Evolutionary conservation across 2,888 invertebrate species (phyloP).

Genomic region (Ceramica pisi): DNA sequence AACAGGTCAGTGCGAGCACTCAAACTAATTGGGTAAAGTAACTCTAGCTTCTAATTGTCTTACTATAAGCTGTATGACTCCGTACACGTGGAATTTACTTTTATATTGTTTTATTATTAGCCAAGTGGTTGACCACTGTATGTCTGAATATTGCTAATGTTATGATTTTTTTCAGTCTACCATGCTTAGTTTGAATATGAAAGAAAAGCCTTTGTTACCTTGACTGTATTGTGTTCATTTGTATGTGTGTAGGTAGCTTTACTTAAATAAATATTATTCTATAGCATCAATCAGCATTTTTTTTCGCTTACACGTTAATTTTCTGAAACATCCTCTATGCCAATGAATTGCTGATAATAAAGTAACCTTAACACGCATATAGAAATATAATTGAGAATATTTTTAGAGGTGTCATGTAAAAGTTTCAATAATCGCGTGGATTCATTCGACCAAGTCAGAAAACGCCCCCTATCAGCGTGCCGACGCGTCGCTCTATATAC

Average conservation of each 20-base stretch:
- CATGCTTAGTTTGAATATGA: neutral
- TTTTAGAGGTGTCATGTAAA: no score
- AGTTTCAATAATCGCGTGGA: no score
- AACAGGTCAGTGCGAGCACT: constrained; percentile 81
- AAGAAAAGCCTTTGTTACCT: neutral
- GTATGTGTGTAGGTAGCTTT: constrained; percentile 4
- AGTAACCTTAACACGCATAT: no score
- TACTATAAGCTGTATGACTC: no score
- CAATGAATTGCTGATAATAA: neutral
- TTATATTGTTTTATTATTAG: no score
- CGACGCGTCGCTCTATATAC: no score
- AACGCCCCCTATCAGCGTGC: no score
- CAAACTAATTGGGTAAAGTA: neutral
- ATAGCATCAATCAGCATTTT: neutral
- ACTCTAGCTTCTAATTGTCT: no score
- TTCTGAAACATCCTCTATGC: neutral
- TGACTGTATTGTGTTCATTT: neutral
- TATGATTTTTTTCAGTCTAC: neutral
- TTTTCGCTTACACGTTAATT: neutral
- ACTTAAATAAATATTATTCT: constrained; percentile 4
- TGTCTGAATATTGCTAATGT: neutral
- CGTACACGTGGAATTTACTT: no score
- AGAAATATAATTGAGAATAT: no score
- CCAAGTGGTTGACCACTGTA: neutral
- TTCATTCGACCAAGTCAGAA: no score